A percentile compares a stretch with the other conserved stretches of the same genome.
phyloP scores from a whole-genome alignment of 2,113 vertebrate genomes.

The Equus przewalskii region DNA sequence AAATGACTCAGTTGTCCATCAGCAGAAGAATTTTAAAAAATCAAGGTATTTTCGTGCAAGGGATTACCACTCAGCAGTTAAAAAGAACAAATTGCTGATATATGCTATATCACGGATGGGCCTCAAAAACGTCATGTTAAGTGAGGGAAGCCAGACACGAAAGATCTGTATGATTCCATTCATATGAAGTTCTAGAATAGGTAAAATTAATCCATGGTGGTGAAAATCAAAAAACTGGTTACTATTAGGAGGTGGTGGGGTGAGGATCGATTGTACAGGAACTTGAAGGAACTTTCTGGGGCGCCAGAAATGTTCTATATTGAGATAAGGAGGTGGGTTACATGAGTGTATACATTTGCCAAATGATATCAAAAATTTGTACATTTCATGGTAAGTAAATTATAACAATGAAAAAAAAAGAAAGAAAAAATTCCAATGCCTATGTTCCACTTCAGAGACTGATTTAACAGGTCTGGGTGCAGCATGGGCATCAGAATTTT shows the following conservation, averaged over 20 bases:
- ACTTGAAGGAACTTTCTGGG: not conserved
- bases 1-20: not conserved
- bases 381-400: not conserved
- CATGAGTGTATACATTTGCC: not conserved
- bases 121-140: not conserved
- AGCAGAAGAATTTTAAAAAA: not conserved
- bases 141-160: not conserved
- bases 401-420: not conserved
- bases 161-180: not conserved
- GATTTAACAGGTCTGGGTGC: not conserved
- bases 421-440: not conserved
- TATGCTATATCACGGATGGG: not conserved
- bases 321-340: not conserved
- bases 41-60: not conserved
- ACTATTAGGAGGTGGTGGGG: not conserved
- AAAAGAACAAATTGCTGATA: not conserved
- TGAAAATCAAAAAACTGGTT: slow-evolving; percentile 33
- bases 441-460: not conserved
- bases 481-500: not conserved
- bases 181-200: not conserved
- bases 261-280: not conserved
- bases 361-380: not conserved
- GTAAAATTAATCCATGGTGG: not conserved
- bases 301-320: not conserved
- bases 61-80: not conserved